Percentiles rank a stretch among this genome's conserved stretches.
Evolutionary conservation across 2,797 vertebrate species (phyloP).

Genomic region (Acestrorhynchus altus): DNA sequence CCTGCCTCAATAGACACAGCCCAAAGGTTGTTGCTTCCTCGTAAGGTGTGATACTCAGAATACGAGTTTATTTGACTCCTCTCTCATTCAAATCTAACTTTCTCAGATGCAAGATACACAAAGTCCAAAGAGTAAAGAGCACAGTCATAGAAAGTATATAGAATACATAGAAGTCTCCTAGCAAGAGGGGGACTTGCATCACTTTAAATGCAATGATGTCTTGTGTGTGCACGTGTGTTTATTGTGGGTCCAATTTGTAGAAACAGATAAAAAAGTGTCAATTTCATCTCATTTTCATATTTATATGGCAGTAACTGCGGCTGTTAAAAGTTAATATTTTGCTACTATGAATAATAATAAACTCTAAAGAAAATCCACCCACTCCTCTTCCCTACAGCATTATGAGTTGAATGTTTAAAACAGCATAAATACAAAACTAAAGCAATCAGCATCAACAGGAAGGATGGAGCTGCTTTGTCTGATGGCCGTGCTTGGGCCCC

Average conservation of each 20-base stretch:
- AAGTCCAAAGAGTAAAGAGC: constrained; percentile 40
- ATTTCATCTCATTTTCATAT: neutral
- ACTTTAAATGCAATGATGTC: neutral
- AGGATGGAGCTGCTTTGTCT: constrained; percentile 32
- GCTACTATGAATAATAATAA: neutral
- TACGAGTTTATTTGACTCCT: neutral
- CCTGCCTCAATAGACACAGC: constrained; percentile 17
- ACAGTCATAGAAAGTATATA: neutral
- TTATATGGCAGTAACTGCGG: neutral
- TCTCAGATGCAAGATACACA: constrained; percentile 19
- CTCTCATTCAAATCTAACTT: neutral
- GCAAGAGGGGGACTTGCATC: neutral
- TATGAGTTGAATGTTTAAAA: constrained; percentile 29
- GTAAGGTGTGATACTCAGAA: constrained; percentile 26
- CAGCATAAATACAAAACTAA: constrained; percentile 35
- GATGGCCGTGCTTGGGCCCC: constrained; percentile 28
- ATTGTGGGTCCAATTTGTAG: neutral
- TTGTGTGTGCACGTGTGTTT: neutral
- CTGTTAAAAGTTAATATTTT: neutral
- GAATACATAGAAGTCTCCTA: constrained; percentile 7
- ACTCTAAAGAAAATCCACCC: neutral
- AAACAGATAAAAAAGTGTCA: neutral
- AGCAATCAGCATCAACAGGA: constrained; percentile 45
- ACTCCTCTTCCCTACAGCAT: neutral
- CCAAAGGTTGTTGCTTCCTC: constrained; percentile 29